phyloP scores from a whole-genome alignment of 2,888 invertebrate species.

The Acanthosoma haemorrhoidale region DNA sequence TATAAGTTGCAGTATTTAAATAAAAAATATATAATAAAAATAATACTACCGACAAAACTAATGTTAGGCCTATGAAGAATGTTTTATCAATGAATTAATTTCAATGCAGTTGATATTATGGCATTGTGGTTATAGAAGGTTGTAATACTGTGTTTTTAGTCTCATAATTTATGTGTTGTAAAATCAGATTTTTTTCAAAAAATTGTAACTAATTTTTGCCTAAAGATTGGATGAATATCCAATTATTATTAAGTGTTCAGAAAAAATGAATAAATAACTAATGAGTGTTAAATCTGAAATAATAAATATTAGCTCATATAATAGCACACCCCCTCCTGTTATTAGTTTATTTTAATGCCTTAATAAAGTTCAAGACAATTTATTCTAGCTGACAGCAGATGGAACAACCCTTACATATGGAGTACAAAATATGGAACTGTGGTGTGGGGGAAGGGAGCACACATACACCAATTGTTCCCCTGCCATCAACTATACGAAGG shows the following conservation, averaged over 20 bases:
- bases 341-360: too few species aligned
- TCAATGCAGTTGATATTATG: neutral
- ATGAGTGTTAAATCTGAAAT: constrained; percentile 8
- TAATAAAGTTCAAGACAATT: too few species aligned
- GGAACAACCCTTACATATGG: too few species aligned
- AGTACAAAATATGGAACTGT: too few species aligned
- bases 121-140: constrained; percentile 19
- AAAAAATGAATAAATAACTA: neutral
- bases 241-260: constrained; percentile 28
- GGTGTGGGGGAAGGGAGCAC: too few species aligned
- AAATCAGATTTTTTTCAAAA: neutral
- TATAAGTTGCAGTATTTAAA: constrained; percentile 15
- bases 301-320: constrained; percentile 17
- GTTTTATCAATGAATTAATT: constrained; percentile 11
- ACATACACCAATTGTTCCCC: too few species aligned
- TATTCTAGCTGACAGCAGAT: too few species aligned
- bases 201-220: constrained; percentile 25
- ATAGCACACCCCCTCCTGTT: too few species aligned
- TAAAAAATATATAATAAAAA: neutral
- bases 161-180: neutral
- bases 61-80: constrained; percentile 6
- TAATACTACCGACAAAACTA: neutral
- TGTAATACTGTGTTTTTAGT: constrained; percentile 6
- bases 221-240: constrained; percentile 20
- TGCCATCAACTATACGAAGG: too few species aligned